These are phyloP conservation scores for Lamellibrachia luymesi DNA, from an alignment of 1,140 invertebrate genomes.

Conservation along the genomic window DNA sequence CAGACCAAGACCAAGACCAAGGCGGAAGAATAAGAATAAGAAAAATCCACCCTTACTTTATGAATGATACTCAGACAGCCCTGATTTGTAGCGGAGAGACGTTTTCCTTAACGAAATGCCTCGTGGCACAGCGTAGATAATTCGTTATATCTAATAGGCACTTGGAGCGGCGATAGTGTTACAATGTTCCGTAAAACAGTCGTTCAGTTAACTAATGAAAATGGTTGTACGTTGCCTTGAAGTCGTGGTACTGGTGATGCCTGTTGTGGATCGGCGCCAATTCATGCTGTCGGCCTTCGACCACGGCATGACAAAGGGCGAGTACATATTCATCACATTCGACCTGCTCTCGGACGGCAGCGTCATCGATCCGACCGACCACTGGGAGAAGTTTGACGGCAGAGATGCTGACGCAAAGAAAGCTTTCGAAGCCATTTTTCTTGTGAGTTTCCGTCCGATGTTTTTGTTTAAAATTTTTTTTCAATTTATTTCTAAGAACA, in stretches of 20 bases:
- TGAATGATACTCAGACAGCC: too few relatives aligned
- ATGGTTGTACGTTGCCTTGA: neutral
- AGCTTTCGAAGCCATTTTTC: constrained; percentile 30
- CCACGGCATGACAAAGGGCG: constrained; percentile 23
- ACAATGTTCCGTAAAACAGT: neutral
- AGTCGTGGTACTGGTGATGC: constrained; percentile 23
- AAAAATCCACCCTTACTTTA: too few relatives aligned
- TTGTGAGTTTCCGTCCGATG: constrained; percentile 11
- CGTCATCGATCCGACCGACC: constrained; percentile 16
- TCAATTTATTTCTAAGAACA: neutral
- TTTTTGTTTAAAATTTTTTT: neutral
- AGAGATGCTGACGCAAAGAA: constrained; percentile 22
- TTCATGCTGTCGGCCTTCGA: constrained; percentile 25
- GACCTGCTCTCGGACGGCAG: constrained; percentile 28
- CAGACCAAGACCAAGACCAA: too few relatives aligned
- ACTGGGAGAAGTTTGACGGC: constrained; percentile 22
- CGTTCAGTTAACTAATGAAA: too few relatives aligned
- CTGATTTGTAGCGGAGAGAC: too few relatives aligned
- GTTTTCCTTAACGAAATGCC: too few relatives aligned
- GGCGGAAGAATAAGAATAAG: too few relatives aligned
- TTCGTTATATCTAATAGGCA: too few relatives aligned
- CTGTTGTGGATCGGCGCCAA: constrained; percentile 22
- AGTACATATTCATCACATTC: constrained; percentile 28
- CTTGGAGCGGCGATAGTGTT: neutral
- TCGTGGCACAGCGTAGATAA: too few relatives aligned